Percentiles rank a stretch among this genome's conserved stretches.
Evolutionary conservation across 2,113 vertebrate genomes (phyloP).

Genomic region (Bettongia penicillata): DNA sequence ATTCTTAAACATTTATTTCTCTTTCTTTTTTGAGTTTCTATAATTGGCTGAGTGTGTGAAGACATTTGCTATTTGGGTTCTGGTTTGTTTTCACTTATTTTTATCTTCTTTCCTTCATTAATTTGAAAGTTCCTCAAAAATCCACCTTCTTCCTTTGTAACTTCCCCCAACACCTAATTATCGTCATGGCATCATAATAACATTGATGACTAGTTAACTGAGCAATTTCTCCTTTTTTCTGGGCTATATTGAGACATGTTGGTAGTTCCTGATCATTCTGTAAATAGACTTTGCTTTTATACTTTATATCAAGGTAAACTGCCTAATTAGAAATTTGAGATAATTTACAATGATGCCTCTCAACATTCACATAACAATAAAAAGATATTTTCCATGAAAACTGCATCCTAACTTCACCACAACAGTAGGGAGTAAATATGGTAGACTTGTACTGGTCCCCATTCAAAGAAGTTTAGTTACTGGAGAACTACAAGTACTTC

Average conservation of each 20-base stretch:
- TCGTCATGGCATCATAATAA: rapidly evolving
- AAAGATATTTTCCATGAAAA: not conserved
- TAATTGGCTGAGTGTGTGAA: not conserved
- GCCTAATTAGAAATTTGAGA: not conserved
- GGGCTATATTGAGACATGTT: not conserved
- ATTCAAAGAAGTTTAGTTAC: not conserved
- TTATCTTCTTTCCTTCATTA: conserved; percentile 10
- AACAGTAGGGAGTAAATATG: not conserved
- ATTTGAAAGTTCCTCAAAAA: not conserved
- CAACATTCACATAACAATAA: not conserved
- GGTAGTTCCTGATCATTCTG: not conserved
- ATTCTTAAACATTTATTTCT: not conserved
- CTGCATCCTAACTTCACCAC: not conserved
- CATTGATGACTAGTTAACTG: not conserved
- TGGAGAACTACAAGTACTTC: not conserved
- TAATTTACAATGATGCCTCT: not conserved
- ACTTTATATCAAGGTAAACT: not conserved
- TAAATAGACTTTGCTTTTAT: not conserved
- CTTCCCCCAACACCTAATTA: not conserved
- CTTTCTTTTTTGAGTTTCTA: not conserved
- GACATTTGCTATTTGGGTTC: not conserved
- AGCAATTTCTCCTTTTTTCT: not conserved
- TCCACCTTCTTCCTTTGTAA: not conserved
- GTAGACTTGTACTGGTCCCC: not conserved
- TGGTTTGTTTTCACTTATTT: not conserved